Conservation (phyloP, 2,888 invertebrate species). For the Merodon equestris region DNA sequence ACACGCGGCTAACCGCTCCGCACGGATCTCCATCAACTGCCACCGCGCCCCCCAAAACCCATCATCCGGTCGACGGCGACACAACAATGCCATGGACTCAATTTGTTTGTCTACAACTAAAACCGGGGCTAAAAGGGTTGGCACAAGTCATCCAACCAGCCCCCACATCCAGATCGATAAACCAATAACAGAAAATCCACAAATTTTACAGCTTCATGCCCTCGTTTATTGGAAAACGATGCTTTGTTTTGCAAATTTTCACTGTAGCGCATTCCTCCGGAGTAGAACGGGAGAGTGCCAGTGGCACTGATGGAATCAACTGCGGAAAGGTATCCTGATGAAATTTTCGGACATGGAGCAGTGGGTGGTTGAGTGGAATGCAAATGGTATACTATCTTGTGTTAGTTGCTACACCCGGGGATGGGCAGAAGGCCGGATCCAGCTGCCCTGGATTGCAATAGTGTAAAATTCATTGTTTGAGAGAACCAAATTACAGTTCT, state of each 20-base stretch:
- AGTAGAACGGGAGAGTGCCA: no score
- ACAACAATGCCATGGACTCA: slow-evolving; percentile 42
- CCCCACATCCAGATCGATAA: slow-evolving; percentile 44
- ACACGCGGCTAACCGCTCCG: no score
- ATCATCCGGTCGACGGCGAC: slow-evolving; percentile 3
- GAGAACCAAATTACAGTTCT: slow-evolving; percentile 47
- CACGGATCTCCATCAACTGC: no score
- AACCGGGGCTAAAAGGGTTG: background rate
- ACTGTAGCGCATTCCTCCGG: slow-evolving; percentile 2
- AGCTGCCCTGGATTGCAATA: no score
- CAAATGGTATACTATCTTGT: slow-evolving; percentile 22
- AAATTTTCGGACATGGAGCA: slow-evolving; percentile 34
- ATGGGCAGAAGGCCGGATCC: background rate
- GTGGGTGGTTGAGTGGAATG: slow-evolving; percentile 17
- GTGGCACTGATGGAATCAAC: slow-evolving; percentile 16
- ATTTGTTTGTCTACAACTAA: slow-evolving; percentile 33
- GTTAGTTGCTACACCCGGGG: background rate
- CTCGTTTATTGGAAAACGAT: slow-evolving; percentile 57
- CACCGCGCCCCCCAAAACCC: no score
- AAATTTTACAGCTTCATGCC: slow-evolving; percentile 63
- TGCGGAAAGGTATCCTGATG: slow-evolving; percentile 36
- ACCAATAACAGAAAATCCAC: slow-evolving; percentile 64
- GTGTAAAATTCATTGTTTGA: slow-evolving; percentile 36
- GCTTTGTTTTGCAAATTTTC: slow-evolving; percentile 58
- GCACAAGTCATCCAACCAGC: background rate